Evolutionary conservation across 2,113 vertebrate genomes (phyloP), one percentile per base, ranked within the genome.

Genomic region (human (Homo sapiens)): DNA sequence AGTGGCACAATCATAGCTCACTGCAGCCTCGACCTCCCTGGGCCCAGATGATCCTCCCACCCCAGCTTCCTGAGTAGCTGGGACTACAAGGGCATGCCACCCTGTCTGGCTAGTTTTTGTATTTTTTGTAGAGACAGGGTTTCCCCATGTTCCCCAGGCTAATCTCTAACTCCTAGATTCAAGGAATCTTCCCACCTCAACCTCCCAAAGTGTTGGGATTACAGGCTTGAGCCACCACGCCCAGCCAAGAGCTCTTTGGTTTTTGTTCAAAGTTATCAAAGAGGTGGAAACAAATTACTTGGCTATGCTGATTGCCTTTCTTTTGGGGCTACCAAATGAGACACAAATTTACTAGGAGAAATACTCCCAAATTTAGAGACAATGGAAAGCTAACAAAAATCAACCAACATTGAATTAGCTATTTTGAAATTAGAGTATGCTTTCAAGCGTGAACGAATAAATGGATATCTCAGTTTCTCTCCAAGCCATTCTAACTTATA

Each of bases 341-440:
- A 64, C 12, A 57, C 1, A 16, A 73, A 45, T 52, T 91, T 86
- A 30, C 32, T 17, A 23, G 35, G 73, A 93, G 75, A 92, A 92
- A 78, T 48, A 32, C 9, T 81, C 23, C 76, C 32, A 78, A 35
- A 85, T 96, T 78, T 89, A 76, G 72, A 89, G 64, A 89, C 64
- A 73, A 59, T 8, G 2, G 90, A 80, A 94, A 81, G 64, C 86
- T 79, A 94, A 81, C 50, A 68, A 85, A 87, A 97, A 76, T 45
- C 90, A 84, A 13, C 23, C 72, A 45, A 84, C 6, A 61, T 40
- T 72, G 70, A 90, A 72, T 80, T 78, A 70, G 23, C 43, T 59
- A 52, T 80, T 97, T 91, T 82, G 84, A 89, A 95, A 93, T 85
- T 82, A 93, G 78, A 93, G 82, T 90, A 61, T 93, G 52, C 70